A percentile compares a stretch with the other conserved stretches of the same genome.
These are phyloP conservation scores for Lutraria lutraria DNA, from an alignment of 2,888 invertebrate genomes.

Conservation along the genomic window DNA sequence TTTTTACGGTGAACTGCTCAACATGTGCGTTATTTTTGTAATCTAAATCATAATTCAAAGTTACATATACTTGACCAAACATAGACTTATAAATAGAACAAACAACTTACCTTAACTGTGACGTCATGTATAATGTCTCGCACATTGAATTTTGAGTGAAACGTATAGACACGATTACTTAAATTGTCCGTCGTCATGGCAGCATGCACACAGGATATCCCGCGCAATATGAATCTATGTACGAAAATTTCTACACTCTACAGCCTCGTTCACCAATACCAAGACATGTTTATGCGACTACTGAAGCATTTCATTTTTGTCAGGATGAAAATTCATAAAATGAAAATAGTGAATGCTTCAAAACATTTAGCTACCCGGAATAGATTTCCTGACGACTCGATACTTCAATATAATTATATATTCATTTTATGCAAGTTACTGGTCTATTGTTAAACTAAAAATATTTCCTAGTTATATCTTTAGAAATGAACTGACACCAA, in stretches of 20 bases:
- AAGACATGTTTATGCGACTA: slow-evolving; percentile 31
- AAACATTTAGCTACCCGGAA: background rate
- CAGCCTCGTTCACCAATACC: slow-evolving; percentile 25
- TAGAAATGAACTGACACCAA: background rate
- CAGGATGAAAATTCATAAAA: slow-evolving; percentile 22
- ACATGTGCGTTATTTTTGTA: background rate
- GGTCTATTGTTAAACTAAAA: background rate
- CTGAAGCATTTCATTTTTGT: slow-evolving; percentile 32
- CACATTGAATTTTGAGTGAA: background rate
- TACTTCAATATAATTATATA: background rate
- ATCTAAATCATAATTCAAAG: background rate
- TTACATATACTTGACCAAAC: background rate
- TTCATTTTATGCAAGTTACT: background rate
- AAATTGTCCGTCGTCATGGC: slow-evolving; percentile 45
- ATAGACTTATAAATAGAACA: background rate
- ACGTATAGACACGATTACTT: slow-evolving; percentile 47
- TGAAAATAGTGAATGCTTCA: background rate
- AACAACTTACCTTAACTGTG: slow-evolving; percentile 35
- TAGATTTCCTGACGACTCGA: background rate
- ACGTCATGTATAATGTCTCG: slow-evolving; percentile 27
- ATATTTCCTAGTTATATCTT: background rate
- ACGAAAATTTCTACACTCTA: slow-evolving; percentile 3
- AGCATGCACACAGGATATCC: slow-evolving; percentile 50
- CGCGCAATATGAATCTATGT: slow-evolving; percentile 44
- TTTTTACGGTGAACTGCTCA: background rate